Conservation (phyloP, 2,888 invertebrate species). For the Drosophila aldrichi region DNA sequence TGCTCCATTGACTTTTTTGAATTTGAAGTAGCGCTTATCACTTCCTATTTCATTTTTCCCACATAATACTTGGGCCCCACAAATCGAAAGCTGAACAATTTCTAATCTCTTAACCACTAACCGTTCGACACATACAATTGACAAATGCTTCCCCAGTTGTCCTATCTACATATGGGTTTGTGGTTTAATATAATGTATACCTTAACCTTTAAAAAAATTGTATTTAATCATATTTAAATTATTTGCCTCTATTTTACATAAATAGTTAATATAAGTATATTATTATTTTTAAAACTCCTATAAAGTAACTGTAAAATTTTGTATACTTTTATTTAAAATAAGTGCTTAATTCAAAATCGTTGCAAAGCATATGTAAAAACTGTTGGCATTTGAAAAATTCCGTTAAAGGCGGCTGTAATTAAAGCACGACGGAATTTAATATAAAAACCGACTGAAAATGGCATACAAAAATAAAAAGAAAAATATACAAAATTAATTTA, state of each 20-base stretch:
- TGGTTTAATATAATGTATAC: no score
- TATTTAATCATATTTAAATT: background rate
- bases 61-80: background rate
- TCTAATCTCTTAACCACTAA: background rate
- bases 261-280: no score
- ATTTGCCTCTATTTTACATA: background rate
- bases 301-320: background rate
- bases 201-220: background rate
- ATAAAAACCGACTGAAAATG: background rate
- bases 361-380: background rate
- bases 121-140: no score
- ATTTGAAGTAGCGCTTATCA: slow-evolving; percentile 2
- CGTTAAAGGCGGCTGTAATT: background rate
- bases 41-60: background rate
- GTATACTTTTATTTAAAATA: background rate
- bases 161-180: no score
- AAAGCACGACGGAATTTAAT: background rate
- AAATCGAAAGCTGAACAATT: no score
- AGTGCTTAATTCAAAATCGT: background rate
- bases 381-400: background rate
- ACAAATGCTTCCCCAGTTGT: no score
- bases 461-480: background rate
- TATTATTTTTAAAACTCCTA: no score
- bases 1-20: background rate
- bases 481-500: background rate